These are phyloP conservation scores for Plebejus melissa DNA, from an alignment of 2,888 invertebrate genomes.

Conservation along the genomic window DNA sequence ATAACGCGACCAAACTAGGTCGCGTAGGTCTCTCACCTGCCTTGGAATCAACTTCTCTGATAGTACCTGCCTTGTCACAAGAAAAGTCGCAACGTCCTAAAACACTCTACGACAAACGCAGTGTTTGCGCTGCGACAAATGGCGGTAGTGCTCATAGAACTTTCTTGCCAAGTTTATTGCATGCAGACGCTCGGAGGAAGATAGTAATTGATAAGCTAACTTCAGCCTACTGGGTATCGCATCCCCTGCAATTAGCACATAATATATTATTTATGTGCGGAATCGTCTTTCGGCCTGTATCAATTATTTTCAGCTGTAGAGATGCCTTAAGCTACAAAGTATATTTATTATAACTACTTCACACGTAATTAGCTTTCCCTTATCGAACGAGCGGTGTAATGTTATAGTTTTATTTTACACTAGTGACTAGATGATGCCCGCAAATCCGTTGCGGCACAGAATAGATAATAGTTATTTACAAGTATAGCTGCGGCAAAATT, in stretches of 20 bases:
- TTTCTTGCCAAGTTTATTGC: neutral
- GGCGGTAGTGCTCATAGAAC: neutral
- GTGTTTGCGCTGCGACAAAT: neutral
- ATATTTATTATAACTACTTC: constrained; percentile 60
- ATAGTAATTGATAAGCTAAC: constrained; percentile 41
- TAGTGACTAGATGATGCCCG: no score
- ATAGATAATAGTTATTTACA: no score
- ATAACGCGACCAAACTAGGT: no score
- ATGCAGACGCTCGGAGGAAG: constrained; percentile 37
- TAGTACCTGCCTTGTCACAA: neutral
- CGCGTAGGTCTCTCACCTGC: no score
- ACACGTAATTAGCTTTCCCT: constrained; percentile 17
- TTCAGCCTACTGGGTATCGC: constrained; percentile 55
- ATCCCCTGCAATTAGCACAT: constrained; percentile 56
- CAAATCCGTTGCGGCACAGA: no score
- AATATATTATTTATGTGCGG: constrained; percentile 53
- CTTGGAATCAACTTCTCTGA: no score
- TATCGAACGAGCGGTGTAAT: neutral
- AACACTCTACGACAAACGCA: neutral
- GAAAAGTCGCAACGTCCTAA: neutral
- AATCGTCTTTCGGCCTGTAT: constrained; percentile 51
- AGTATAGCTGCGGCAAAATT: no score
- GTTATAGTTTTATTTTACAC: no score
- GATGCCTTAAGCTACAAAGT: constrained; percentile 45
- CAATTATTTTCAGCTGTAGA: constrained; percentile 58